Evolutionary conservation across 2,888 invertebrate species (phyloP).

Genomic region (Pollenia angustigena): DNA sequence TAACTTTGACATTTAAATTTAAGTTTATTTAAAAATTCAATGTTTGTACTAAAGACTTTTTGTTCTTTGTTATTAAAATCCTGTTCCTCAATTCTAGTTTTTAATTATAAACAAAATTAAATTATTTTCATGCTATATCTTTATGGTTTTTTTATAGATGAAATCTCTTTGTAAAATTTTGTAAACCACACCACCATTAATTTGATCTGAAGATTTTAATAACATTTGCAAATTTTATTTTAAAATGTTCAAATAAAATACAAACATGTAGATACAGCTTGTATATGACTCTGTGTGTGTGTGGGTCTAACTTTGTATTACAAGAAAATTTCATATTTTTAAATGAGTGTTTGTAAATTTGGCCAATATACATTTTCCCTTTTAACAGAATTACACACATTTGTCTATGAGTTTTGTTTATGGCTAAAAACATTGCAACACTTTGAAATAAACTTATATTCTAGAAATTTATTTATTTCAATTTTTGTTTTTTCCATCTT

Average conservation of each 20-base stretch:
- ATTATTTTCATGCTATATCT: no score
- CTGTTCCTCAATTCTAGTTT: no score
- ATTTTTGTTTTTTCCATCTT: conserved; percentile 3
- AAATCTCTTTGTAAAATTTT: conserved; percentile 37
- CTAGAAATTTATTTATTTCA: conserved; percentile 35
- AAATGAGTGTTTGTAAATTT: conserved; percentile 10
- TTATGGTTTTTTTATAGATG: not conserved
- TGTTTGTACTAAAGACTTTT: no score
- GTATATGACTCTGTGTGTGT: not conserved
- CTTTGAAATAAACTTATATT: conserved; percentile 54
- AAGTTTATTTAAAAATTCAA: no score
- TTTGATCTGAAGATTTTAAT: conserved; percentile 58
- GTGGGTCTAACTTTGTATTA: not conserved
- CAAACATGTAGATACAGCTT: not conserved
- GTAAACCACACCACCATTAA: conserved; percentile 42
- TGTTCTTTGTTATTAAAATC: no score
- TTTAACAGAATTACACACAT: conserved; percentile 33
- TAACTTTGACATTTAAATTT: no score
- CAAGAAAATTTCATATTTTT: no score
- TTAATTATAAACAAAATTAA: no score
- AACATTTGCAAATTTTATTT: conserved; percentile 54
- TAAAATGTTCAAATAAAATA: conserved; percentile 24
- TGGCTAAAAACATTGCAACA: conserved; percentile 55
- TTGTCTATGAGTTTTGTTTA: conserved; percentile 42
- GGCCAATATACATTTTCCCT: conserved; percentile 48